A percentile compares a stretch with the other conserved stretches of the same genome.
These are phyloP conservation scores for Drosophila rubida DNA, from an alignment of 2,888 invertebrate species.

Conservation along the genomic window DNA sequence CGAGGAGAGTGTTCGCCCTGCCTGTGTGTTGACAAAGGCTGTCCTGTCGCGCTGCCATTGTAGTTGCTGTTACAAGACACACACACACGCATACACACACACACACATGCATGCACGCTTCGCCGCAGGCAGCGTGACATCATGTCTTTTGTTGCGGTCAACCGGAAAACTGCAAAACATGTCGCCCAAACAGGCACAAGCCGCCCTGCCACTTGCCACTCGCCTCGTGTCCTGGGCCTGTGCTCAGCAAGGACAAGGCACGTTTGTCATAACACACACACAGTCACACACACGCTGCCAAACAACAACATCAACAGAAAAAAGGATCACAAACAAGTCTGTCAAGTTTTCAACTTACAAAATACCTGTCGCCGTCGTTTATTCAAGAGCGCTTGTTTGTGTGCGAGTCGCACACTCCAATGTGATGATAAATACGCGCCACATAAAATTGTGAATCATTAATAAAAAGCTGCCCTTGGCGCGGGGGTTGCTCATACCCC, in stretches of 20 bases:
- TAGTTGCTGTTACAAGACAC: constrained; percentile 65
- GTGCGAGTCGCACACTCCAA: constrained; percentile 62
- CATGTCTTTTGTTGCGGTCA: constrained; percentile 84
- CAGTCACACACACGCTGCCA: not conserved
- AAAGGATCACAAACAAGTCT: constrained; percentile 82
- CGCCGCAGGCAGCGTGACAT: constrained; percentile 78
- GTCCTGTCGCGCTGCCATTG: constrained; percentile 70
- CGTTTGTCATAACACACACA: constrained; percentile 65
- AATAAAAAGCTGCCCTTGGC: constrained; percentile 66
- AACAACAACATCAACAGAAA: constrained; percentile 30
- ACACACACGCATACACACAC: constrained; percentile 17
- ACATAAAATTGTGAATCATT: constrained; percentile 80
- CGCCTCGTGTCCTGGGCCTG: constrained; percentile 20
- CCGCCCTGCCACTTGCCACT: constrained; percentile 26
- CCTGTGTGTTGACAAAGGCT: constrained; percentile 54
- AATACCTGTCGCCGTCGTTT: constrained; percentile 72
- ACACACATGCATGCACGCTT: not conserved
- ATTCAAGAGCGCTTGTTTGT: constrained; percentile 12
- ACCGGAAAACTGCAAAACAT: constrained; percentile 83
- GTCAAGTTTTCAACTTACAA: constrained; percentile 81
- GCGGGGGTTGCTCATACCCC: constrained; percentile 41
- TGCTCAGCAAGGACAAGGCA: constrained; percentile 34
- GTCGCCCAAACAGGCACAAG: constrained; percentile 67
- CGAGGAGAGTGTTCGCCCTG: constrained; percentile 42
- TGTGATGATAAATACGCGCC: constrained; percentile 75